Evolutionary conservation across 2,797 vertebrate species (phyloP).

Genomic region (Acanthiza pusilla): DNA sequence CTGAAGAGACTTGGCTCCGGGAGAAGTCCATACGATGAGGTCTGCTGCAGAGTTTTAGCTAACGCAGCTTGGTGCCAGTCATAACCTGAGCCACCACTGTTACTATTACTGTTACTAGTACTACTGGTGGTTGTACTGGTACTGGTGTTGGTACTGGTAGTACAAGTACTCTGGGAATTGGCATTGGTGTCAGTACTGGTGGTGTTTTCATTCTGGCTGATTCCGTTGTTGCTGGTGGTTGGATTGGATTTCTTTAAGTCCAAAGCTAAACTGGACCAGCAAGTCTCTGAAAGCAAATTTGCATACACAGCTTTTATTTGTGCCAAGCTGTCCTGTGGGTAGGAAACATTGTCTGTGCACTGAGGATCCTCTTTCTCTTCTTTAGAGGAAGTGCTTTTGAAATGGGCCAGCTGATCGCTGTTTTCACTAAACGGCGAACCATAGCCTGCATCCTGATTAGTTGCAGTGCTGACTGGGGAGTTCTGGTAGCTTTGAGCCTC

Average conservation of each 20-base stretch:
- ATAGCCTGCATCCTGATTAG: conserved; percentile 93
- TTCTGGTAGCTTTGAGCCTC: conserved; percentile 92
- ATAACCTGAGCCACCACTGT: conserved; percentile 80
- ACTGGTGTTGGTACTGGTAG: conserved; percentile 59
- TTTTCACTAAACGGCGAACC: conserved; percentile 94
- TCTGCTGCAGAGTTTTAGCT: conserved; percentile 96
- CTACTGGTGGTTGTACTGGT: conserved; percentile 74
- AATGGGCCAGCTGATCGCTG: conserved; percentile 90
- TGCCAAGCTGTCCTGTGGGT: conserved; percentile 93
- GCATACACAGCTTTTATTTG: conserved; percentile 98
- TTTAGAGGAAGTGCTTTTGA: conserved; percentile 84
- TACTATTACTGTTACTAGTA: conserved; percentile 71
- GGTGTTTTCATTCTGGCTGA: conserved; percentile 82
- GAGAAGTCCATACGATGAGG: conserved; percentile 88
- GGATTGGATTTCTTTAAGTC: conserved; percentile 86
- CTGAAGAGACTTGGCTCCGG: conserved; percentile 98
- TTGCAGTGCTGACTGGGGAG: conserved; percentile 94
- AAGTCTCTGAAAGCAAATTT: conserved; percentile 94
- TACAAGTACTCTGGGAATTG: conserved; percentile 61
- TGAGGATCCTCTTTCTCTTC: conserved; percentile 85
- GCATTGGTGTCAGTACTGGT: conserved; percentile 70
- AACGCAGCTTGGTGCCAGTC: conserved; percentile 91
- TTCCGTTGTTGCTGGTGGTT: conserved; percentile 76
- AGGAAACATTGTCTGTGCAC: conserved; percentile 80
- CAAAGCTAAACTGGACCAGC: conserved; percentile 92